phyloP scores from a whole-genome alignment of 2,113 vertebrate genomes.

The Ramphastos sulfuratus region DNA sequence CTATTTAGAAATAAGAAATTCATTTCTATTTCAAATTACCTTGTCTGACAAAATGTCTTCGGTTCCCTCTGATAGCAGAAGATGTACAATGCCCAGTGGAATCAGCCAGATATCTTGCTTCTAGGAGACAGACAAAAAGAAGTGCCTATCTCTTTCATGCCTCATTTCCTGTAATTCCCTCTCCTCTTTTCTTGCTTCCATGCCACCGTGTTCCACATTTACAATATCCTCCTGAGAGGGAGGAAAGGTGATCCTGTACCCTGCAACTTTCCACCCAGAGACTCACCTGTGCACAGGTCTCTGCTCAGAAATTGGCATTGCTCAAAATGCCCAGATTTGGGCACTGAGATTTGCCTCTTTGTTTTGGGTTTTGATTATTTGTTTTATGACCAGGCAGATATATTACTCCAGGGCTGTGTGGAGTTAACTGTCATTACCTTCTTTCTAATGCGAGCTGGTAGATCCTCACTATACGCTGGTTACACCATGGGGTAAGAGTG shows the following conservation, averaged over 20 bases:
- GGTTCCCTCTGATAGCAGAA: neutral
- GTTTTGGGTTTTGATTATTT: neutral
- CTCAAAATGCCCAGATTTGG: neutral
- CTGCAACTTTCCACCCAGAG: neutral
- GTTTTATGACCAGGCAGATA: neutral
- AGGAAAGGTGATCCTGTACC: neutral
- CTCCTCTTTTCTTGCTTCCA: neutral
- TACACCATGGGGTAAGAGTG: rapidly evolving
- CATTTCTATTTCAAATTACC: neutral
- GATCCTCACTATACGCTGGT: neutral
- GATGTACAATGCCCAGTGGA: rapidly evolving
- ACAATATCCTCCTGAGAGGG: neutral
- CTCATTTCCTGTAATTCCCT: neutral
- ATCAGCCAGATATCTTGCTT: neutral
- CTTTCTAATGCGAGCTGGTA: neutral
- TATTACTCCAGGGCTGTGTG: neutral
- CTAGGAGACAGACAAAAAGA: neutral
- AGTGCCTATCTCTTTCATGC: neutral
- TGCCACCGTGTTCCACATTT: rapidly evolving
- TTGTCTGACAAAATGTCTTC: neutral
- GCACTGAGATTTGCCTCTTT: neutral
- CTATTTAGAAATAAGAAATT: neutral
- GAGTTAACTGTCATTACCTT: neutral
- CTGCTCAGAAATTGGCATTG: neutral
- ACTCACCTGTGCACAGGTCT: neutral